A percentile compares a stretch with the other conserved stretches of the same genome.
These are phyloP conservation scores for Ditylenchus dipsaci DNA, from an alignment of 1,140 invertebrate genomes.

Conservation along the genomic window DNA sequence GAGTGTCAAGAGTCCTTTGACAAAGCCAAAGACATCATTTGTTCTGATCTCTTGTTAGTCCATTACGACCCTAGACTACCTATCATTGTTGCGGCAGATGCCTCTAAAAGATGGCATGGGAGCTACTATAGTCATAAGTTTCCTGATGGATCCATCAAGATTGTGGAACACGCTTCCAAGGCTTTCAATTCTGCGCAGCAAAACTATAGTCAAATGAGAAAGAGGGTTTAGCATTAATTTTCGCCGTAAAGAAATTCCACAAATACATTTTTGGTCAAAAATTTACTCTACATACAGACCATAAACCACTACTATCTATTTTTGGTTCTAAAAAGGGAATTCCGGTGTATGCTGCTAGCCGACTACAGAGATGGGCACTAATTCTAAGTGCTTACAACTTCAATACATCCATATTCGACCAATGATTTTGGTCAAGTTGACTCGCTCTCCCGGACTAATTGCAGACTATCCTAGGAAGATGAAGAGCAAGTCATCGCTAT, in stretches of 20 bases:
- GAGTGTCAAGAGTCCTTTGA: not conserved
- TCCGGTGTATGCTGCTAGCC: constrained; percentile 46
- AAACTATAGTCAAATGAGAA: constrained; percentile 61
- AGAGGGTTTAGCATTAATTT: constrained; percentile 62
- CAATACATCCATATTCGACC: too few species aligned
- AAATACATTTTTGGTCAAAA: constrained; percentile 59
- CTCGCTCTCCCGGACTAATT: too few species aligned
- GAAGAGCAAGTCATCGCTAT: too few species aligned
- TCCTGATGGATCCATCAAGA: constrained; percentile 57
- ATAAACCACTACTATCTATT: constrained; percentile 60
- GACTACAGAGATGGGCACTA: constrained; percentile 59
- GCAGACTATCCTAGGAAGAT: too few species aligned
- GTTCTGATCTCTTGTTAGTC: not conserved
- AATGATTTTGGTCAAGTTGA: too few species aligned
- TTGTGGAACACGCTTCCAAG: constrained; percentile 57
- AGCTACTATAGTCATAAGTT: constrained; percentile 59
- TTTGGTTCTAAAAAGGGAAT: constrained; percentile 56
- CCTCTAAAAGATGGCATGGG: constrained; percentile 22
- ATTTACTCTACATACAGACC: constrained; percentile 61
- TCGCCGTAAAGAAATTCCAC: constrained; percentile 59
- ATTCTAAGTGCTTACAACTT: too few species aligned
- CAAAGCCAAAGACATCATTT: not conserved
- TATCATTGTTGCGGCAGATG: not conserved
- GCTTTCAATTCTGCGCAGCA: not conserved
- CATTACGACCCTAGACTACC: not conserved